A percentile compares a stretch with the other conserved stretches of the same genome.
Evolutionary conservation across 2,888 invertebrate genomes (phyloP).

Genomic region (Temnothorax ravouxi): DNA sequence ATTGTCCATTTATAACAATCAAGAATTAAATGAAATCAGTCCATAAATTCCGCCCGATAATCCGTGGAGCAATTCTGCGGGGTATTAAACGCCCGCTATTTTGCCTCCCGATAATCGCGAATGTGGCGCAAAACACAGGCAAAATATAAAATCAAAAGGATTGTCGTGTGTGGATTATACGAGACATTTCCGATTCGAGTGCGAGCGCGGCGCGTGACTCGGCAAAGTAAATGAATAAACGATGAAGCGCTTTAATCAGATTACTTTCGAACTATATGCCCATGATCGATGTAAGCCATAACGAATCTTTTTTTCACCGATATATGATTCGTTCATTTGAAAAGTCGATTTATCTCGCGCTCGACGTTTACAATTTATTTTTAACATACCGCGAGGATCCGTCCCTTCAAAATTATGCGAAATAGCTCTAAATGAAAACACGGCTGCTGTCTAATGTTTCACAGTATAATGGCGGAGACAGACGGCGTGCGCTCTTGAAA

Average conservation of each 20-base stretch:
- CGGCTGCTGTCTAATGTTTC: slow-evolving; percentile 12
- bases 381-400: neutral
- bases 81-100: neutral
- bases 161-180: neutral
- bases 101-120: neutral
- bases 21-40: neutral
- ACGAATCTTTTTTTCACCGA: neutral
- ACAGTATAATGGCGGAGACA: slow-evolving; percentile 11
- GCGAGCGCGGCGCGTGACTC: neutral
- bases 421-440: slow-evolving; percentile 15
- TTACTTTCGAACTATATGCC: slow-evolving; percentile 14
- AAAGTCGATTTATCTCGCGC: neutral
- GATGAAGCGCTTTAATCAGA: slow-evolving; percentile 29
- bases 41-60: neutral
- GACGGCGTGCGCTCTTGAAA: neutral
- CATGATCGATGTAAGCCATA: slow-evolving; percentile 18
- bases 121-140: neutral
- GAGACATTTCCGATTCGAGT: neutral
- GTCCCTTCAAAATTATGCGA: neutral
- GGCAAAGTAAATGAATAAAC: slow-evolving; percentile 21
- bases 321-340: neutral
- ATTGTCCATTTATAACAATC: slow-evolving; percentile 1
- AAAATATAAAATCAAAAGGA: neutral
- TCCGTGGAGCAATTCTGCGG: neutral
- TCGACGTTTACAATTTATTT: neutral